Base-by-base conservation (phyloP, 2,113 vertebrate species). In the Nothoprocta pentlandii region DNA sequence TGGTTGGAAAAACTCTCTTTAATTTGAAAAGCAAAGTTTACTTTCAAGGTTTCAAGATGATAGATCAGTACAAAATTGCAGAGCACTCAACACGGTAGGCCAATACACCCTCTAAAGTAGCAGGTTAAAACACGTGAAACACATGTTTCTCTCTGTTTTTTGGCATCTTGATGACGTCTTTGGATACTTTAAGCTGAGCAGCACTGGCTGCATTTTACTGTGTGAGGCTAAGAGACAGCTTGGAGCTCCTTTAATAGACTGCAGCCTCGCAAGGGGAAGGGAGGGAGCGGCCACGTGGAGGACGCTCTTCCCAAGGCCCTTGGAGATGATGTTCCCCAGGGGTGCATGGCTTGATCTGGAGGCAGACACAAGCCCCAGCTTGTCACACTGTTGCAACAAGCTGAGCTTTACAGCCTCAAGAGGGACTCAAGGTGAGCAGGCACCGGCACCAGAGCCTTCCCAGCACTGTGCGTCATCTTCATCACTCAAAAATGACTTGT, bases 401-500 rank as follows among this genome's bases (percentile, higher is more conserved):
- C 1, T 1, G 84, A 83, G 39, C 54, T 82, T 67, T 71, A 54
- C 63, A 0, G 1, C 76, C 63, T 71, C 0, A 12, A 16, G 54
- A 58, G 32, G 86, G 90, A 80, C 13, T 49, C 5, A 6, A 93
- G 90, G 59, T 2, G 4, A 95, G 92, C 77, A 94, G 77, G 83
- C n/a, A 79, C 46, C 5, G 0, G 16, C 34, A 4, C 74, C 41
- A 44, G 89, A 79, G 67, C 84, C 80, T 90, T 67, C 91, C 66
- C 77, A 21, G 53, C 17, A 58, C 80, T 36, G 23, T 93, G 92
- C 95, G 74, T 96, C 96, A 96, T 0, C 0, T 78, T 90, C 81
- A 47, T 66, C 67, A 76, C 62, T 80, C 91, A 81, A 71, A 86
- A 95, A 84, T 77, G 42, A 21, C 75, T 41, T 92, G 92, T 92